Evolutionary conservation across 2,113 vertebrate species (phyloP).

Genomic region (Lates calcarifer): DNA sequence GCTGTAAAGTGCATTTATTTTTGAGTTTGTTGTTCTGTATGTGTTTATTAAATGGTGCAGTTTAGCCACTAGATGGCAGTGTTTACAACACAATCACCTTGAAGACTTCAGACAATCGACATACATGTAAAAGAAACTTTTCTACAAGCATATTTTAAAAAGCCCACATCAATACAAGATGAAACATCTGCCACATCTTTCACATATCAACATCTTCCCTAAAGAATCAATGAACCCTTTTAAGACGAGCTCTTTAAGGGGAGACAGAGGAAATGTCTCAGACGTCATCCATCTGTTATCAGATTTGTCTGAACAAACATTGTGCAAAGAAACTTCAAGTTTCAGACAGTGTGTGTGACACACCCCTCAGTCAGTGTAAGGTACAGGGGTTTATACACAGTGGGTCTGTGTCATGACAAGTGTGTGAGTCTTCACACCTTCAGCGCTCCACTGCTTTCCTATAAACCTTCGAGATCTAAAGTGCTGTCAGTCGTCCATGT

Average conservation of each 20-base stretch:
- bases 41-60: constrained; percentile 1
- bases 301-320: constrained; percentile 4
- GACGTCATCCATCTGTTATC: constrained; percentile 29
- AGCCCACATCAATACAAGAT: neutral
- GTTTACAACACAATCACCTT: constrained; percentile 42
- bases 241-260: constrained; percentile 12
- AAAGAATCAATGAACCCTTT: neutral
- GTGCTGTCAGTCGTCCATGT: constrained; percentile 12
- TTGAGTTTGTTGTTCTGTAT: neutral
- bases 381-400: constrained; percentile 31
- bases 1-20: constrained; percentile 18
- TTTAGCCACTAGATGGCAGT: constrained; percentile 57
- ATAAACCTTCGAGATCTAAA: constrained; percentile 16
- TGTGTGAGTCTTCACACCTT: neutral
- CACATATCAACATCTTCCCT: neutral
- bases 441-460: constrained; percentile 5
- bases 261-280: constrained; percentile 23
- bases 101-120: neutral
- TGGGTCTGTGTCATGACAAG: constrained; percentile 24
- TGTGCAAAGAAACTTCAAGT: constrained; percentile 5
- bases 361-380: neutral
- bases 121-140: constrained; percentile 6
- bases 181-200: neutral
- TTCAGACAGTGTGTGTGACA: constrained; percentile 15
- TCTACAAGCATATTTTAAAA: neutral